Evolutionary conservation across 2,113 vertebrate species (phyloP), one percentile per base, ranked within the genome.

Genomic region (Coracopsis vasa): DNA sequence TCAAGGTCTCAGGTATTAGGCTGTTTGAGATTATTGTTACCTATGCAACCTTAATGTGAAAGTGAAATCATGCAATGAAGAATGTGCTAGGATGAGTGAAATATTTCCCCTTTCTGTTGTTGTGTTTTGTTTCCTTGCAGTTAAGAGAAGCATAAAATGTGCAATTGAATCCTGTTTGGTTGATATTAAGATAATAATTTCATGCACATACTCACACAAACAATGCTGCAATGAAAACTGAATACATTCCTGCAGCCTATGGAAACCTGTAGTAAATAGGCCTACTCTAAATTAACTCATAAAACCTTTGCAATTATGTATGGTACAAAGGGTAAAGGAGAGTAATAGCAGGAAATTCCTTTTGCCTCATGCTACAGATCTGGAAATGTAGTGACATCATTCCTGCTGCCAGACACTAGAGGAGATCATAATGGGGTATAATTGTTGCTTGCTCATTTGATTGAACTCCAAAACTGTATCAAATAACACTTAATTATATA

Each of bases 361-460:
- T 95, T 94, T 97, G 94, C 95, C 94, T 98, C 73, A 80, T 97
- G 96, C 95, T 85, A 96, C 1, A 80, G 90, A 93, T 94, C 97
- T 95, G 93, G 95, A 95, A 95, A 95, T 37, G 82, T 77, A 97
- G 89, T 90, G 95, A 97, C 95, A 96, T 97, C 87, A 96, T 81
- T 94, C 92, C 96, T 92, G 94, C 71, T 97, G 95, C 96, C 96
- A 97, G 95, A 92, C 96, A 96, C 84, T 90, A 87, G 91, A 95
- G 94, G 95, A 97, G 95, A 97, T 97, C 93, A 93, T 97, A 97
- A 97, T 94, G 95, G 97, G 94, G 75, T 97, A 96, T 98, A 98
- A 98, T 98, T 97, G 97, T 97, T 98, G 92, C 97, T 97, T 98
- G 97, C 96, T 98, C 97, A 97, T 98, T 98, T 98, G 95, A 97